Evolutionary conservation across 2,888 invertebrate species (phyloP).

Genomic region (Bedellia somnulentella): DNA sequence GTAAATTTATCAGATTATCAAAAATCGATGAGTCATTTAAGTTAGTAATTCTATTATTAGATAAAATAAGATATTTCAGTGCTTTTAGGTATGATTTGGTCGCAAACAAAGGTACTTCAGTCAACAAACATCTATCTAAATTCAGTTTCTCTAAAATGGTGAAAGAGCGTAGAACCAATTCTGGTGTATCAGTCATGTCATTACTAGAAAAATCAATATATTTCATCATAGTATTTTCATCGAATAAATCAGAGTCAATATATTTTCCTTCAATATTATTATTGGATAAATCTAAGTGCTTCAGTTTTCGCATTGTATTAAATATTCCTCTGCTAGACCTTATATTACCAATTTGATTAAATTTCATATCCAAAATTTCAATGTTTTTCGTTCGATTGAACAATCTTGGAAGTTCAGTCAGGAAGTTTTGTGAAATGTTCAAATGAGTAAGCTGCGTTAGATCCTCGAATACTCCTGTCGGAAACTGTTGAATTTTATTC

Average conservation of each 20-base stretch:
- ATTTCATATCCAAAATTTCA: constrained; percentile 22
- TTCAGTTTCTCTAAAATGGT: constrained; percentile 19
- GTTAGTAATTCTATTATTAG: constrained; percentile 25
- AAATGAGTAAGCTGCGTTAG: constrained; percentile 19
- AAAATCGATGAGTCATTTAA: constrained; percentile 18
- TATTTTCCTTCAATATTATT: constrained; percentile 21
- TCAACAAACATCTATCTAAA: constrained; percentile 23
- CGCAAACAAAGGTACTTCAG: constrained; percentile 26
- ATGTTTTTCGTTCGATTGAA: constrained; percentile 20
- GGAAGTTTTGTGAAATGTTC: constrained; percentile 26
- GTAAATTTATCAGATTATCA: constrained; percentile 21
- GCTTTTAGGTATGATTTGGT: constrained; percentile 22
- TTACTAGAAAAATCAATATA: constrained; percentile 28
- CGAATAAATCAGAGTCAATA: constrained; percentile 20
- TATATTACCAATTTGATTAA: constrained; percentile 19
- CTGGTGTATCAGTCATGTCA: constrained; percentile 21
- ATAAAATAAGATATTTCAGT: constrained; percentile 25
- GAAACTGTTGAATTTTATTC: too few species aligned
- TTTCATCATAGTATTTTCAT: constrained; percentile 16
- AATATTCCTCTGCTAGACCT: constrained; percentile 27
- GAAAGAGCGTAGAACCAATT: constrained; percentile 19
- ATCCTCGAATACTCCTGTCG: constrained; percentile 22
- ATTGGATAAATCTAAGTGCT: constrained; percentile 23
- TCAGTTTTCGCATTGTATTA: constrained; percentile 20
- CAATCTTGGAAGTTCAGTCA: constrained; percentile 21